Conservation (phyloP, 1,140 invertebrate genomes). For the Onthophagus taurus region DNA sequence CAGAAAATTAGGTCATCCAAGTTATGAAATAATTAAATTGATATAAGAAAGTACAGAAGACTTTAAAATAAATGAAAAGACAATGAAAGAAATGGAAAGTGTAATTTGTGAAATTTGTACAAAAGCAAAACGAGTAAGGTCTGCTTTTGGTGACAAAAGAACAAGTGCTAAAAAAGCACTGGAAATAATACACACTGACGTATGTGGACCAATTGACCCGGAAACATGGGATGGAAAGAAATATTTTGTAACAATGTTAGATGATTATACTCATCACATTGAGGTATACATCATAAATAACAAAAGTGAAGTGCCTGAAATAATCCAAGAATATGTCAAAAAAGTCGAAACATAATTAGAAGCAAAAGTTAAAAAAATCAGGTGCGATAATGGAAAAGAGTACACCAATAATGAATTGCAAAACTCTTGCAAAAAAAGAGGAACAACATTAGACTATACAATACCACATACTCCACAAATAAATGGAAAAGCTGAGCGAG, state of each 20-base stretch:
- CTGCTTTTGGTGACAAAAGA: slow-evolving; percentile 22
- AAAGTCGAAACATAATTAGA: slow-evolving; percentile 25
- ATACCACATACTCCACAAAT: slow-evolving; percentile 30
- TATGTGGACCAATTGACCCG: slow-evolving; percentile 34
- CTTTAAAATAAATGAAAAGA: too few species aligned
- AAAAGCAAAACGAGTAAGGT: slow-evolving; percentile 21
- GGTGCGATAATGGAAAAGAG: slow-evolving; percentile 27
- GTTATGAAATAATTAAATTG: too few species aligned
- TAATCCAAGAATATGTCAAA: slow-evolving; percentile 26
- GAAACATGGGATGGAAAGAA: slow-evolving; percentile 24
- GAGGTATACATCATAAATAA: slow-evolving; percentile 30
- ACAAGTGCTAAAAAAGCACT: slow-evolving; percentile 20
- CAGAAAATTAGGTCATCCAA: too few species aligned
- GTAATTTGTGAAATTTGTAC: slow-evolving; percentile 23
- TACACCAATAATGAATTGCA: slow-evolving; percentile 24
- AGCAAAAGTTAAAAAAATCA: slow-evolving; percentile 25
- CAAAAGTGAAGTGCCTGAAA: slow-evolving; percentile 27
- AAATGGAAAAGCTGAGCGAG: slow-evolving; percentile 18
- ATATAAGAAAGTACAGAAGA: too few species aligned
- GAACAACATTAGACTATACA: slow-evolving; percentile 20
- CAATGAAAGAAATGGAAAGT: slow-evolving; percentile 10
- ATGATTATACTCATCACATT: slow-evolving; percentile 34
- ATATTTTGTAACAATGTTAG: slow-evolving; percentile 37
- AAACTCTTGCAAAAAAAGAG: slow-evolving; percentile 22
- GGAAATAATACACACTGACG: slow-evolving; percentile 32